A percentile compares a stretch with the other conserved stretches of the same genome.
Evolutionary conservation across 2,113 vertebrate species (phyloP).

Genomic region (Gopherus flavomarginatus): DNA sequence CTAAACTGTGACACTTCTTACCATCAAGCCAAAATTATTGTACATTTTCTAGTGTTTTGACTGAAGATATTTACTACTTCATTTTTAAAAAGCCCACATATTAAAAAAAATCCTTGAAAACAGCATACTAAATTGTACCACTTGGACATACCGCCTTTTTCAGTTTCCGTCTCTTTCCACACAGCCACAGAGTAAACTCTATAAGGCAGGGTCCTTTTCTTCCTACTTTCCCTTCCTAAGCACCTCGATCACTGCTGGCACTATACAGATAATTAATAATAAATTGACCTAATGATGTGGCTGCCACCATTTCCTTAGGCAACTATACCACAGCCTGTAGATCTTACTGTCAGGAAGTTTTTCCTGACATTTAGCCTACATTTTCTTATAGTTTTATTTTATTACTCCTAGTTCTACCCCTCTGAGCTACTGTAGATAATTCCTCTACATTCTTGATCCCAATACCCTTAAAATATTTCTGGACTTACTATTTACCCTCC

Average conservation of each 20-base stretch:
- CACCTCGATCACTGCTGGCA: neutral
- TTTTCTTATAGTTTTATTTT: neutral
- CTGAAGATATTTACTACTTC: neutral
- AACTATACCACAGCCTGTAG: neutral
- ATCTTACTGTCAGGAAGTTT: neutral
- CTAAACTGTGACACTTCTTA: neutral
- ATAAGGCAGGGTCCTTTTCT: neutral
- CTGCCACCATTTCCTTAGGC: neutral
- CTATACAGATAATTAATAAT: neutral
- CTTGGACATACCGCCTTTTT: neutral
- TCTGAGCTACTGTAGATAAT: neutral
- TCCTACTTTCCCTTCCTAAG: neutral
- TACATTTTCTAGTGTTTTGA: neutral
- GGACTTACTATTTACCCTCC: neutral
- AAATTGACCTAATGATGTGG: neutral
- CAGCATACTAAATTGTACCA: neutral
- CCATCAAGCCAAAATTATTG: neutral
- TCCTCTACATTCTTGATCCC: neutral
- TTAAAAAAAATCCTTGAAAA: neutral
- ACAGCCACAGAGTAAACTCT: neutral
- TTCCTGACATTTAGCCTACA: neutral
- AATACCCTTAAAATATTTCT: neutral
- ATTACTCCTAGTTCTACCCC: neutral
- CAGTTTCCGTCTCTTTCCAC: neutral
- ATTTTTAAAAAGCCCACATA: neutral